phyloP scores from a whole-genome alignment of 2,113 vertebrate species.

The Spea bombifrons region DNA sequence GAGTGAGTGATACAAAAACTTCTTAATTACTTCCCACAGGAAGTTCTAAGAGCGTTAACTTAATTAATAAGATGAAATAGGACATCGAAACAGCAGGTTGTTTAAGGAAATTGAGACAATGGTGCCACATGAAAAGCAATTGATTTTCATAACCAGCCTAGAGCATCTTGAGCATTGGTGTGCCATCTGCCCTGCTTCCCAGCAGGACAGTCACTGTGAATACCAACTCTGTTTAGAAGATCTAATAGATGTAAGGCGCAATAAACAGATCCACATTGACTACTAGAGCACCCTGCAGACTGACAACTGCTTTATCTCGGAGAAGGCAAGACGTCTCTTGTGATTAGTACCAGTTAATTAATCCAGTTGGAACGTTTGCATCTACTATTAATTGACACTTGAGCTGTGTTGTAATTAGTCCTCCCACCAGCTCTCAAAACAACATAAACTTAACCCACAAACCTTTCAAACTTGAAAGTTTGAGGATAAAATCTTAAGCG shows the following conservation, averaged over 20 bases:
- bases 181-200: constrained; percentile 45
- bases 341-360: not conserved
- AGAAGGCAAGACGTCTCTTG: not conserved
- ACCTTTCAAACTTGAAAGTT: too few relatives aligned
- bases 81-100: constrained; percentile 44
- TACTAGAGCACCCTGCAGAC: constrained; percentile 39
- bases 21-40: constrained; percentile 39
- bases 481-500: too few relatives aligned
- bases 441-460: too few relatives aligned
- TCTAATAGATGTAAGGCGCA: constrained; percentile 12
- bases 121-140: constrained; percentile 39
- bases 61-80: constrained; percentile 47
- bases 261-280: constrained; percentile 21
- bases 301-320: constrained; percentile 20
- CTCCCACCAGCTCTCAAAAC: too few relatives aligned
- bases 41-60: constrained; percentile 41
- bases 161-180: constrained; percentile 35
- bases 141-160: constrained; percentile 43
- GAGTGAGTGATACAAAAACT: constrained; percentile 36
- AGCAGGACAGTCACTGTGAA: constrained; percentile 32
- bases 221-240: constrained; percentile 35
- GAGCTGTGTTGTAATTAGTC: not conserved
- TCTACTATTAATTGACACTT: not conserved
- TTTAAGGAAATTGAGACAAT: constrained; percentile 35
- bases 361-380: not conserved